Conservation (phyloP, 2,797 vertebrate species). For the Melopsittacus undulatus region DNA sequence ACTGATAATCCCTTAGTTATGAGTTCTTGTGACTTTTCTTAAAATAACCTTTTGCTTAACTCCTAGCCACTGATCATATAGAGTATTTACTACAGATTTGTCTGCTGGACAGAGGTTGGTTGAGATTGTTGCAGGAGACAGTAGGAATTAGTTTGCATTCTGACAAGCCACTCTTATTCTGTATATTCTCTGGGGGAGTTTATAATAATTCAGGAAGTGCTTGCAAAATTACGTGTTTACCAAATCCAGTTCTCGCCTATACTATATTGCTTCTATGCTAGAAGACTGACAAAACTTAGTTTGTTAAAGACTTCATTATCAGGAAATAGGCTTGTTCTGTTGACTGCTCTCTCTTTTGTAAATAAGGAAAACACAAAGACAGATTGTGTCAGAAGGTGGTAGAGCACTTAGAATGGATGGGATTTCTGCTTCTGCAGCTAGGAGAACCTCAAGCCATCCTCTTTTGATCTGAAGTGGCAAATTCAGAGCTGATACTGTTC, state of each 20-base stretch:
- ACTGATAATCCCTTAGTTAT: neutral
- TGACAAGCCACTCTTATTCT: neutral
- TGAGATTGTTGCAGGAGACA: neutral
- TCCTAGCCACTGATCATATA: neutral
- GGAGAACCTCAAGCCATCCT: neutral
- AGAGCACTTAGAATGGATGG: neutral
- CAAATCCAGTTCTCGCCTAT: neutral
- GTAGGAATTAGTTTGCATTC: neutral
- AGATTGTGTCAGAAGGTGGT: neutral
- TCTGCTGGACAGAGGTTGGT: neutral
- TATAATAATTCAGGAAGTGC: neutral
- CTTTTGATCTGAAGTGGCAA: neutral
- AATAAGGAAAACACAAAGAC: neutral
- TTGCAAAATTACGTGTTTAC: neutral
- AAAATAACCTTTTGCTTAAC: neutral
- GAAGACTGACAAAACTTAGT: neutral
- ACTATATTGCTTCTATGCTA: neutral
- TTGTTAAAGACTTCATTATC: neutral
- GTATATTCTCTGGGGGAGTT: accelerated
- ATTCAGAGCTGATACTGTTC: neutral
- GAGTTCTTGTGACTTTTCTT: neutral
- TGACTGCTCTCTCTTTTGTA: neutral
- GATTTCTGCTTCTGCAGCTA: neutral
- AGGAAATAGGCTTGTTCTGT: neutral
- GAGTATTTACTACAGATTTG: neutral